A percentile compares a stretch with the other conserved stretches of the same genome.
Evolutionary conservation across 2,113 vertebrate species (phyloP).

Genomic region (Pycnonotus jocosus): DNA sequence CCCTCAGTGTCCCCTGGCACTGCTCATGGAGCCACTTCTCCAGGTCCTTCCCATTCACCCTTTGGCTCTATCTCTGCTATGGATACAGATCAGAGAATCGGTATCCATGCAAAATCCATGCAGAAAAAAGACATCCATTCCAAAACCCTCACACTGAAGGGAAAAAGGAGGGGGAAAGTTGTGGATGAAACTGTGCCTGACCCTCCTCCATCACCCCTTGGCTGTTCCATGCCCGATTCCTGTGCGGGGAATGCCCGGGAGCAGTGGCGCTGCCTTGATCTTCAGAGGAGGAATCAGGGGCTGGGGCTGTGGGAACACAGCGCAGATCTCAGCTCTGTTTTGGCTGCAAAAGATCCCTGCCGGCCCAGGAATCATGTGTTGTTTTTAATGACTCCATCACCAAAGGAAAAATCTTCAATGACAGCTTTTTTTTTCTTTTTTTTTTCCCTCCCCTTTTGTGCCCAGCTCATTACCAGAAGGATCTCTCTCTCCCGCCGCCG

Average conservation of each 20-base stretch:
- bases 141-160: fast-evolving
- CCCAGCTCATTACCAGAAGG: conserved; percentile 55
- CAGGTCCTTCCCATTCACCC: not conserved
- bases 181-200: fast-evolving
- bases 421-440: not conserved
- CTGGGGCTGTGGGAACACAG: not conserved
- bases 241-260: not conserved
- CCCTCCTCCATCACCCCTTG: not conserved
- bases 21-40: not conserved
- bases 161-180: not conserved
- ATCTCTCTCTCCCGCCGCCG: not conserved
- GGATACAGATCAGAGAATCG: not conserved
- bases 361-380: not conserved
- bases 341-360: not conserved
- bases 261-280: not conserved
- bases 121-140: too few relatives aligned
- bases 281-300: not conserved
- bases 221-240: not conserved
- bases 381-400: conserved; percentile 16
- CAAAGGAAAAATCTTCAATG: conserved; percentile 31
- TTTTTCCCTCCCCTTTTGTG: not conserved
- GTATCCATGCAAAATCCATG: fast-evolving
- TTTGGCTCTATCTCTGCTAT: not conserved
- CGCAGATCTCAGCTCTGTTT: not conserved
- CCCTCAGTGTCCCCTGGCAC: not conserved